A percentile compares a stretch with the other conserved stretches of the same genome.
These are phyloP conservation scores for Acronicta leporina DNA, from an alignment of 2,888 invertebrate species.

Conservation along the genomic window DNA sequence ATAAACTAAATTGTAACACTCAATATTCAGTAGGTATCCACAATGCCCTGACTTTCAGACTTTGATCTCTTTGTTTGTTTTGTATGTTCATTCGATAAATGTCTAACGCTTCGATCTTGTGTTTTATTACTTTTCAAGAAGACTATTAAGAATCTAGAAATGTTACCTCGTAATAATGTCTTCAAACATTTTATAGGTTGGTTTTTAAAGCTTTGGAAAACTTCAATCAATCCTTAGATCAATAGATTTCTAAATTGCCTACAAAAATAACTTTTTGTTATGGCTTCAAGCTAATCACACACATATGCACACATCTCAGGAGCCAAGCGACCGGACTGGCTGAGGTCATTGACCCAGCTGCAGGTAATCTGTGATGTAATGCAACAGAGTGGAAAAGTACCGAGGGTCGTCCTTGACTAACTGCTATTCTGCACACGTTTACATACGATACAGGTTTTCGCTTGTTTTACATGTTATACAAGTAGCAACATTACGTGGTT, in stretches of 20 bases:
- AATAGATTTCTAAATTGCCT: neutral
- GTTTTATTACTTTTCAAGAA: too few species aligned
- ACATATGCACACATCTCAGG: constrained; percentile 22
- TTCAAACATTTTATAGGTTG: too few species aligned
- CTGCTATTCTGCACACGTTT: constrained; percentile 45
- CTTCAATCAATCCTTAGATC: too few species aligned
- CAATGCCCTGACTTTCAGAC: too few species aligned
- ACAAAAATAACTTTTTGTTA: constrained; percentile 34
- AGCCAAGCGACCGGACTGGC: constrained; percentile 26
- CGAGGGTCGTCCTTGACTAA: constrained; percentile 37
- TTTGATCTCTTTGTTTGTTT: too few species aligned
- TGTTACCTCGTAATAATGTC: too few species aligned
- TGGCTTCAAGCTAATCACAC: constrained; percentile 33
- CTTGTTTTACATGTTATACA: constrained; percentile 1
- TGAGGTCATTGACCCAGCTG: constrained; percentile 36
- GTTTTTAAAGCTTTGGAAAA: too few species aligned
- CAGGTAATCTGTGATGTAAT: constrained; percentile 40
- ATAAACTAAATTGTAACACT: too few species aligned
- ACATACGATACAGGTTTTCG: constrained; percentile 44
- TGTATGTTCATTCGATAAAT: too few species aligned
- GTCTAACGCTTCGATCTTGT: too few species aligned
- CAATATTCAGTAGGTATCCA: too few species aligned
- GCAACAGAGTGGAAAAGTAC: constrained; percentile 54
- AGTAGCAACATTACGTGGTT: constrained; percentile 18
- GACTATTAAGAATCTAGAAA: too few species aligned